Conservation (phyloP, 2,888 invertebrate genomes). For the Agriopis leucophaearia region DNA sequence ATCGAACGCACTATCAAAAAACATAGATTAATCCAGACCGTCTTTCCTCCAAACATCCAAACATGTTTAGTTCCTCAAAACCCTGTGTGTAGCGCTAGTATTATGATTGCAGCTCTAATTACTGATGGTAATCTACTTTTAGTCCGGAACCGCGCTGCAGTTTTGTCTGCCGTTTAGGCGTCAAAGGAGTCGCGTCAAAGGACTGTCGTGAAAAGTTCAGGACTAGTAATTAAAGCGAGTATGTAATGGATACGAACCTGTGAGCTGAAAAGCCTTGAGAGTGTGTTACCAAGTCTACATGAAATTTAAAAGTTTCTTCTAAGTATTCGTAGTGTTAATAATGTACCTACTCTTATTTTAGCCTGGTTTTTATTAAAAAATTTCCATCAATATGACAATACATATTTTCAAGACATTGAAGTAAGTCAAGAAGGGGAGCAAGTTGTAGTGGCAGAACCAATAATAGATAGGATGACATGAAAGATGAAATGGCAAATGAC, state of each 20-base stretch:
- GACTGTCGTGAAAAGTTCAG: slow-evolving; percentile 18
- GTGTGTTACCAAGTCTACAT: neutral
- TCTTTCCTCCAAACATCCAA: neutral
- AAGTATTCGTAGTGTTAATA: neutral
- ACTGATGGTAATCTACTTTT: slow-evolving; percentile 75
- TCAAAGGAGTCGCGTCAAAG: slow-evolving; percentile 31
- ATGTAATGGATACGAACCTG: slow-evolving; percentile 19
- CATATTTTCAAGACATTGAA: no score
- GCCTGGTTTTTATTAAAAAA: no score
- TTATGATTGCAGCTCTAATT: slow-evolving; percentile 61
- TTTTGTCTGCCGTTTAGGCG: slow-evolving; percentile 58
- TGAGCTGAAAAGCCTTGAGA: neutral
- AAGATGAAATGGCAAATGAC: no score
- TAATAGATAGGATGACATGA: no score
- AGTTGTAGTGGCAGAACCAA: no score
- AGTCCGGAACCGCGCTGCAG: slow-evolving; percentile 51
- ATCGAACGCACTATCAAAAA: neutral
- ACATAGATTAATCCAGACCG: neutral
- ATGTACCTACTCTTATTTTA: neutral
- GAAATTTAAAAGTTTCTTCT: no score
- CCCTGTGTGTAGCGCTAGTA: slow-evolving; percentile 27
- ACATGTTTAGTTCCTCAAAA: slow-evolving; percentile 8
- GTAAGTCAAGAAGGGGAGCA: no score
- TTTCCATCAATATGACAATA: no score
- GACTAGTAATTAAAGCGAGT: slow-evolving; percentile 22